Base-by-base conservation (phyloP, 37 sponge, comb jelly and placozoan species). In the Halichondria panicea region DNA sequence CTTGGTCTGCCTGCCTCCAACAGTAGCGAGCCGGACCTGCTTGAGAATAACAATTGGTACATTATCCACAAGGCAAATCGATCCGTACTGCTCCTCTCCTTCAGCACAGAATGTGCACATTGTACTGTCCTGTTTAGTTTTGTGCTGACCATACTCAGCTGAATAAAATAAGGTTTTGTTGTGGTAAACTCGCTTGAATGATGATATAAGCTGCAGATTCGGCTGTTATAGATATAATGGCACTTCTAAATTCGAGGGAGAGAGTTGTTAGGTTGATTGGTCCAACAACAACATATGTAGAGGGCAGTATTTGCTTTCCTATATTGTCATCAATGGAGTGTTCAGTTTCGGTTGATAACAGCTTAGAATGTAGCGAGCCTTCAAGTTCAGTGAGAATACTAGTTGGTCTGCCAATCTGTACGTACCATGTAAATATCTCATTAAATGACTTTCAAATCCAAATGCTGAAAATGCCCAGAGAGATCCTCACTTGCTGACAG, bases 361-460 rank as follows among this genome's bases (percentile, higher is more conserved):
- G 25, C 6, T n/a, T 11, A 27, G 12, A 21, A 58, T 58, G 60
- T n/a, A n/a, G n/a, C n/a, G n/a, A n/a, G 28, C 39, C n/a, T 65
- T 37, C 41, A 65, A 33, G 13, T 65, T 40, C 28, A 65, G 41
- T 13, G 38, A 22, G 66, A 65, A 65, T 8, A 65, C 39, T 65
- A 65, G 12, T 65, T 65, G 66, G 42, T n/a, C 18, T n/a, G 42
- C 38, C 22, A 65, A 7, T 37, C 42, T 65, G 34, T 65, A 37
- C 9, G 12, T 65, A 34, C 39, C 38, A 65, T 65, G 66, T n/a
- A 38, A 24, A 68, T 68, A 30, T 21, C 44, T 42, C n/a, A n/a
- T n/a, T n/a, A n/a, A n/a, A n/a, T n/a, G n/a, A 68, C 42, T 65
- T 37, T 65, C 66, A 34, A 65, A 65, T 6, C 66, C 38, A 72